Base-by-base conservation (phyloP, 2,113 vertebrate species). In the Python bivittatus region DNA sequence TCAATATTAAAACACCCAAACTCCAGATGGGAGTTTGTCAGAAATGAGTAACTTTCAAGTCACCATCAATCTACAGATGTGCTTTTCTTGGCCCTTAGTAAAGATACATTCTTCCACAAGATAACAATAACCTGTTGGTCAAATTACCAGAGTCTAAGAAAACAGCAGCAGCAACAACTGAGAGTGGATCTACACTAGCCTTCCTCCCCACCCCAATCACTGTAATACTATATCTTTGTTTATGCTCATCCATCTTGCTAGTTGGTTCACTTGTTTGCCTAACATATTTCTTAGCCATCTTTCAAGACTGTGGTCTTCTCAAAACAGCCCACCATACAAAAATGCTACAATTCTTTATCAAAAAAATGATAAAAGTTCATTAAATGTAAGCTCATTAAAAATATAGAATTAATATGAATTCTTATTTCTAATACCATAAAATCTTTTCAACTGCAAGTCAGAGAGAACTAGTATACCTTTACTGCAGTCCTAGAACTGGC, bases 1-100 rank as follows among this genome's bases (percentile, higher is more conserved):
- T 83, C 93, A 92, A 91, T 87, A 86, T 85, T 96, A 94, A 95
- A 90, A 87, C 29, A 86, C 33, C 95, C 94, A 96, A 90, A 85
- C 33, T 94, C 89, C 93, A 96, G 92, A 95, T 94, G 95, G 52
- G 92, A 33, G 9, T 4, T 68, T 88, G 91, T 92, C 13, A 13
- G 93, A 94, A 61, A 86, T 54, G 48, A 54, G 64, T 94, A 56
- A 2, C n/a, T 0, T 91, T 95, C 22, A 17, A 13, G 84, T 7
- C 56, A 91, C 93, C 93, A 93, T 94, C 89, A 88, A 53, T 23
- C 83, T 88, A 88, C 84, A 91, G 90, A 60, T 7, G 13, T 33
- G 42, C 64, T 17, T 92, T 33, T 23, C 10, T 1, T 90, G 0
- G 38, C 25, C 88, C 33, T 38, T 0, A 0, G 89, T 56, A 88